Percentiles rank a stretch among this genome's conserved stretches.
Evolutionary conservation across 2,113 vertebrate species (phyloP).

Genomic region (Rallus limicola): DNA sequence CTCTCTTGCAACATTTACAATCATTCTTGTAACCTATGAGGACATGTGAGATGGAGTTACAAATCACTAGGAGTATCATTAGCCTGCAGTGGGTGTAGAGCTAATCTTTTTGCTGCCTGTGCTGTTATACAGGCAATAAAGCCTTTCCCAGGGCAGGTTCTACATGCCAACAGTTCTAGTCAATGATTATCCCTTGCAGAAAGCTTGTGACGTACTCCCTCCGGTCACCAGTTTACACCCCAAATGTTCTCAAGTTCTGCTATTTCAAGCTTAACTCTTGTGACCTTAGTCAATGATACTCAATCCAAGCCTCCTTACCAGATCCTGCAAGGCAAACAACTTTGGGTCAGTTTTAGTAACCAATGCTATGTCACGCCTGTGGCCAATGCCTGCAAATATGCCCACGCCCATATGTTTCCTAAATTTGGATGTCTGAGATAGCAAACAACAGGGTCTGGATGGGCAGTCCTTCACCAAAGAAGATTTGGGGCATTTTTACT

Average conservation of each 20-base stretch:
- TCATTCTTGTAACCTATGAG: neutral
- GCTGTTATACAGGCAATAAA: neutral
- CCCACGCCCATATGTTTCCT: constrained; percentile 29
- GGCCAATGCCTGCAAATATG: constrained; percentile 47
- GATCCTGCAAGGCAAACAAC: constrained; percentile 48
- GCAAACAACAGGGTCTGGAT: neutral
- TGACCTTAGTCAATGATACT: constrained; percentile 51
- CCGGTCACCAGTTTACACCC: constrained; percentile 54
- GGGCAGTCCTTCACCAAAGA: neutral
- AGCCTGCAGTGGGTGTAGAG: neutral
- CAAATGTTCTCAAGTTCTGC: constrained; percentile 56
- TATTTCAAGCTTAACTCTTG: constrained; percentile 62
- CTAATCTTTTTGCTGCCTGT: neutral
- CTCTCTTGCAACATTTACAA: neutral
- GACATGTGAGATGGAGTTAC: neutral
- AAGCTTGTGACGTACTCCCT: constrained; percentile 9
- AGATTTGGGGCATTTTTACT: neutral
- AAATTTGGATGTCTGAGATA: constrained; percentile 33
- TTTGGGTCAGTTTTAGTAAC: constrained; percentile 54
- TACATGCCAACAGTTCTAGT: neutral
- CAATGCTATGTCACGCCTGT: constrained; percentile 57
- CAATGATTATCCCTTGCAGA: constrained; percentile 56
- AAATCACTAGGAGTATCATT: neutral
- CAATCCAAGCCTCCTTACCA: constrained; percentile 35
- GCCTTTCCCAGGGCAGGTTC: neutral